Evolutionary conservation across 1,140 invertebrate genomes (phyloP).

Genomic region (Cotesia glomerata): DNA sequence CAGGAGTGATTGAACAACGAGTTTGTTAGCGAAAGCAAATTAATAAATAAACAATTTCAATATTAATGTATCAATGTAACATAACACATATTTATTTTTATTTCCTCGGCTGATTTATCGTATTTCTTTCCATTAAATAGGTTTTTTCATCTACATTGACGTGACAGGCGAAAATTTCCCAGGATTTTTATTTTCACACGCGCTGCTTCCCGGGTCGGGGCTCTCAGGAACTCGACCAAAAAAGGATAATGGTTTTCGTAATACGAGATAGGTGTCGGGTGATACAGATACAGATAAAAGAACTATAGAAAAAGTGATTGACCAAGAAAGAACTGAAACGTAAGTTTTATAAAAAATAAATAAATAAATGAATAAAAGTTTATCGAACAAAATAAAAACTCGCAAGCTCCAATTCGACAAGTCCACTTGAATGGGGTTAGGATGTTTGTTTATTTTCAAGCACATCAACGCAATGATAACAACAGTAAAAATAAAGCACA

Average conservation of each 20-base stretch:
- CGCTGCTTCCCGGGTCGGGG: neutral
- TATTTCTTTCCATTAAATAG: no score
- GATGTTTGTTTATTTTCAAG: neutral
- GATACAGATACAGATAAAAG: neutral
- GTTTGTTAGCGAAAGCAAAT: neutral
- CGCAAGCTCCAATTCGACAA: neutral
- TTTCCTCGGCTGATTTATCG: no score
- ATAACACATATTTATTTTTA: no score
- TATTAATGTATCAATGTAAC: no score
- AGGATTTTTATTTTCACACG: neutral
- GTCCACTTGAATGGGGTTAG: neutral
- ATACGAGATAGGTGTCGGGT: slow-evolving; percentile 5
- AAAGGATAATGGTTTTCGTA: neutral
- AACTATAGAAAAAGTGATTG: no score
- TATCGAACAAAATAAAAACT: neutral
- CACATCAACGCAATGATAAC: neutral
- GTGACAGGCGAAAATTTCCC: neutral
- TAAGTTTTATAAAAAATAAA: no score
- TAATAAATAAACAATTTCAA: no score
- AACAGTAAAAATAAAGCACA: neutral
- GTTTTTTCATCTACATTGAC: neutral
- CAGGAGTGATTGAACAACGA: neutral
- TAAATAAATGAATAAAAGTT: neutral
- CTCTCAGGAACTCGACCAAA: no score
- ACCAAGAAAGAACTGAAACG: no score